Evolutionary conservation across 1,140 invertebrate species (phyloP).

Genomic region (Helicoverpa armigera): DNA sequence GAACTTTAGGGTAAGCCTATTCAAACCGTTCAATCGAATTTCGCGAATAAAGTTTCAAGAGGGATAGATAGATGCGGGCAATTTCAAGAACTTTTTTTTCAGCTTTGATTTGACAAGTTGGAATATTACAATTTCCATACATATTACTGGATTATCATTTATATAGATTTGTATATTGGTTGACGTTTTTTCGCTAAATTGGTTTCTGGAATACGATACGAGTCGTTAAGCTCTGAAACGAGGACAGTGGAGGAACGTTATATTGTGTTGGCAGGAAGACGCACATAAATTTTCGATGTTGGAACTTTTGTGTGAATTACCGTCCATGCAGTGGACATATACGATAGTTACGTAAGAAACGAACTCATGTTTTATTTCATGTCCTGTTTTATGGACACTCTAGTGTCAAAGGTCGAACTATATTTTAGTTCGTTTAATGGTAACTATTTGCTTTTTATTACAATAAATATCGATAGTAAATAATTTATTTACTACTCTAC

Average conservation of each 20-base stretch:
- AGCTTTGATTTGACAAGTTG: slow-evolving; percentile 24
- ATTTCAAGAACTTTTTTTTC: neutral
- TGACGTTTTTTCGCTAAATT: slow-evolving; percentile 25
- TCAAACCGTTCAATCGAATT: slow-evolving; percentile 4
- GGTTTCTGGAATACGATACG: slow-evolving; percentile 11
- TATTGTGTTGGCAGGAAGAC: slow-evolving; percentile 22
- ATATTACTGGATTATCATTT: slow-evolving; percentile 44
- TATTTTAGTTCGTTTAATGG: too few species aligned
- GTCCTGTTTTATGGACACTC: neutral
- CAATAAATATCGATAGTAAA: too few species aligned
- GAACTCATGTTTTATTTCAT: too few species aligned
- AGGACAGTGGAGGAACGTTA: neutral
- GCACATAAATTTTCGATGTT: slow-evolving; percentile 15
- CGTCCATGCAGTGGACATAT: neutral
- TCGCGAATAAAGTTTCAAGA: neutral
- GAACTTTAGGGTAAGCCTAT: neutral
- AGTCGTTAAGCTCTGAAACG: slow-evolving; percentile 23
- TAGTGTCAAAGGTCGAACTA: neutral
- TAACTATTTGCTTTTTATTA: too few species aligned
- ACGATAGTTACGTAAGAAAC: neutral
- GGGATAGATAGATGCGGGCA: neutral
- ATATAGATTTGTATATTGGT: slow-evolving; percentile 33
- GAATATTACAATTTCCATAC: slow-evolving; percentile 39
- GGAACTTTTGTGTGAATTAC: slow-evolving; percentile 21
- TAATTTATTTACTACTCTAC: too few species aligned